Evolutionary conservation across 2,113 vertebrate species (phyloP), one percentile per base, ranked within the genome.

Genomic region (Paramisgurnus dabryanus): DNA sequence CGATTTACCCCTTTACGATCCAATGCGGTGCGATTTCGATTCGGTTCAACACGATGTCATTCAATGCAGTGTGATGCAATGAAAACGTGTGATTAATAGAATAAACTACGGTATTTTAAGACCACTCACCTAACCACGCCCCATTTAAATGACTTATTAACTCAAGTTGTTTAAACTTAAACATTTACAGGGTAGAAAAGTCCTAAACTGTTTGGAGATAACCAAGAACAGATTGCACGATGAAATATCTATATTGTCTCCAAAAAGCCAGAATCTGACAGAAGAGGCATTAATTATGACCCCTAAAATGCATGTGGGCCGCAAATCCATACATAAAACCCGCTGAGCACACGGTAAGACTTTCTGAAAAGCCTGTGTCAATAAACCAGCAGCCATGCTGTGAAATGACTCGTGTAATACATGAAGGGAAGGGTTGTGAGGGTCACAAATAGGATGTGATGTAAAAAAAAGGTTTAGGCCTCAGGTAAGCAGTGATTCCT

Each of bases 391-490:
- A 34, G 58, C 49, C 50, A 76, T 49, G 18, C 43, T 78, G n/a
- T 63, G 7, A 22, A 82, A 71, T 53, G 4, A 9, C 71, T 81
- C 71, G n/a, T 57, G 68, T 71, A 80, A 75, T 55, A 18, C 63
- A 43, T 39, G 15, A 49, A 69, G 65, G 67, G 17, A 58, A 5
- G 57, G 27, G 58, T 5, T 70, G 45, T 60, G n/a, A 12, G 41
- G 34, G 34, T 40, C 55, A 65, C 22, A 67, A 57, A 78, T 10
- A 2, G 67, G 66, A 45, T 79, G 12, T 34, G 60, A 61, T 79
- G 41, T 74, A 61, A 79, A 57, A 72, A 34, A 34, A 34, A 78
- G 55, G 27, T 73, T 82, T 70, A 81, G 67, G 11, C 47, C 47
- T 82, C 40, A 66, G 70, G 57, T 72, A 67, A 55, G 12, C 49